Percentiles rank a stretch among this genome's conserved stretches.
Conservation (phyloP, 2,888 invertebrate genomes). For the Campoplex nolae region DNA sequence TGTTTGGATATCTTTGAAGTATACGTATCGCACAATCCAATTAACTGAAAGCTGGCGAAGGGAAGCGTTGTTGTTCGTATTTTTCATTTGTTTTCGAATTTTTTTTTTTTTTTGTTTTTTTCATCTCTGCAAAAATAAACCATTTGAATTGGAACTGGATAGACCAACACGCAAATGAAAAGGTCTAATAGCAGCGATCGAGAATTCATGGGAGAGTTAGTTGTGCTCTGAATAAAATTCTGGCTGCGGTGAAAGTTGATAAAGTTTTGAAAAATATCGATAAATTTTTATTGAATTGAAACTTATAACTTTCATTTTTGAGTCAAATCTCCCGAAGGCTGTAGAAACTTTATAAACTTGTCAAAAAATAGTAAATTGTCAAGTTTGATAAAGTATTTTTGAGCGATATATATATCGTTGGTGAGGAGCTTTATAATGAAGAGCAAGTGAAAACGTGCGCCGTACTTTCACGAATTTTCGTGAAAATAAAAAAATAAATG, state of each 20-base stretch:
- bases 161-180: neutral
- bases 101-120: neutral
- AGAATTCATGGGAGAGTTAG: neutral
- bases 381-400: neutral
- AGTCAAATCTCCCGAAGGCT: neutral
- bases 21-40: neutral
- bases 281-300: neutral
- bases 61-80: neutral
- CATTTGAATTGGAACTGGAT: neutral
- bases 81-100: neutral
- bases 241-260: neutral
- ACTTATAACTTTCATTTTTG: neutral
- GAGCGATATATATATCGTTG: neutral
- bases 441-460: neutral
- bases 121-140: neutral
- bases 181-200: neutral
- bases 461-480: neutral
- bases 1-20: neutral
- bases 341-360: neutral
- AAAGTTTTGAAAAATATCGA: neutral
- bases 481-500: neutral
- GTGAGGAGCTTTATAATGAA: neutral
- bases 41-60: neutral
- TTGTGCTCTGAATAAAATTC: neutral
- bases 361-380: neutral